Evolutionary conservation across 2,888 invertebrate species (phyloP), one percentile per base, ranked within the genome.

Genomic region (Rhodophaea formosa): DNA sequence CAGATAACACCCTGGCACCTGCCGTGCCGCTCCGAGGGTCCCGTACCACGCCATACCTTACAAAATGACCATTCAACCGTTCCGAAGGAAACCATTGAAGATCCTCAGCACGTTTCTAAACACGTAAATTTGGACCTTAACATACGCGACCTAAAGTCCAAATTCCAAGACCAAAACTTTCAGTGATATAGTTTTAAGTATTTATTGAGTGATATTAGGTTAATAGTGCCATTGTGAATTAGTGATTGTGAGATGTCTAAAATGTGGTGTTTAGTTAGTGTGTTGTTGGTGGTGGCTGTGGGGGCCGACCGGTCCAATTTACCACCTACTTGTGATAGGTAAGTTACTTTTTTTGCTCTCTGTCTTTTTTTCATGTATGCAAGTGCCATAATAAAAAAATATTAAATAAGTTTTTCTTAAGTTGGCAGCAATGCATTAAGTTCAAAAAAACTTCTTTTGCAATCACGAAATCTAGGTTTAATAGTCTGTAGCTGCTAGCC

Each of bases 261-360:
- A 59, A 77, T 84, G 79, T 80, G 74, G 84, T 80, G 72, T 72
- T 72, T 82, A n/a, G 42, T 79, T 52, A 66, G 68, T 60, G 67
- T 81, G 56, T 62, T 84, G 62, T 57, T 86, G 62, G 70, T 76
- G 63, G 80, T 74, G 55, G 77, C 72, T 55, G 84, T 79, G 58
- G 78, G 71, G 3, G 81, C 85, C 8, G 90, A 92, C 66, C 76
- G 90, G 71, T 86, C 78, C 61, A 75, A 75, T 30, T 73, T 91
- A 62, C 92, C 92, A 55, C 93, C 92, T 15, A 88, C 92, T 52
- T 93, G 93, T 80, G 82, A 82, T 75, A 93, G 93, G 93, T 93
- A 71, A 91, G 90, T 79, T n/a, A n/a, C n/a, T 53, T 14, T 0
- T n/a, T 30, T 49, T 53, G 51, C 58, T 59, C 58, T 32, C 1